Conservation (phyloP, 2,888 invertebrate species). For the Eupithecia exiguata region DNA sequence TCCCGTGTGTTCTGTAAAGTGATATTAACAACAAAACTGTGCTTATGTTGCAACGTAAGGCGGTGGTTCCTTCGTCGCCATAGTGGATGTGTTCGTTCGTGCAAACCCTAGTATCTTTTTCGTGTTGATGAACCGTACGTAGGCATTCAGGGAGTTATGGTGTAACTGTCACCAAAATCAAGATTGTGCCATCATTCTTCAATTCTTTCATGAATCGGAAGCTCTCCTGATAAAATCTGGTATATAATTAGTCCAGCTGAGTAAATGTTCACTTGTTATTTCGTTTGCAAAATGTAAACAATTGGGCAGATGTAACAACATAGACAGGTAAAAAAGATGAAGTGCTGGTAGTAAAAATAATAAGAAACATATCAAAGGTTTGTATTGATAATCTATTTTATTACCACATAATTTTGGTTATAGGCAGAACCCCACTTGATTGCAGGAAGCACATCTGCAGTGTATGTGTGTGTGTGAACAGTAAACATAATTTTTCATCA, state of each 20-base stretch:
- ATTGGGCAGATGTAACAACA: slow-evolving; percentile 10
- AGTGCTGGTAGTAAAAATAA: background rate
- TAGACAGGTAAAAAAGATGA: background rate
- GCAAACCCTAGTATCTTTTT: slow-evolving; percentile 70
- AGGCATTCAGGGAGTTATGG: slow-evolving; percentile 69
- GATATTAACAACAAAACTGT: slow-evolving; percentile 48
- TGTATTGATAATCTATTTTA: background rate
- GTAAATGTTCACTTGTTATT: slow-evolving; percentile 1
- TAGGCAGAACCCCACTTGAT: background rate
- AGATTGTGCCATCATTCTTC: slow-evolving; percentile 25
- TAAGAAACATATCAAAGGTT: background rate
- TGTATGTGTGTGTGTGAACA: background rate
- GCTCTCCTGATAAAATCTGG: background rate
- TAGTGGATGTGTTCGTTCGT: slow-evolving; percentile 70
- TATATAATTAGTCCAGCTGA: background rate
- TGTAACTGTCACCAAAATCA: slow-evolving; percentile 66
- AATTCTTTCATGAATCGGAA: slow-evolving; percentile 3
- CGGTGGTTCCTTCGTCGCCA: slow-evolving; percentile 71
- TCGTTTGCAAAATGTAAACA: slow-evolving; percentile 10
- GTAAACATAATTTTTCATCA: background rate
- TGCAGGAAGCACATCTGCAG: background rate
- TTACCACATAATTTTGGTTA: background rate
- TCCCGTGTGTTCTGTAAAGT: slow-evolving; percentile 43
- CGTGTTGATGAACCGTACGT: slow-evolving; percentile 66
- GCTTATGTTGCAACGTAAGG: slow-evolving; percentile 54